These are phyloP conservation scores for Drosophila rellima DNA, from an alignment of 2,888 invertebrate genomes.

Conservation along the genomic window DNA sequence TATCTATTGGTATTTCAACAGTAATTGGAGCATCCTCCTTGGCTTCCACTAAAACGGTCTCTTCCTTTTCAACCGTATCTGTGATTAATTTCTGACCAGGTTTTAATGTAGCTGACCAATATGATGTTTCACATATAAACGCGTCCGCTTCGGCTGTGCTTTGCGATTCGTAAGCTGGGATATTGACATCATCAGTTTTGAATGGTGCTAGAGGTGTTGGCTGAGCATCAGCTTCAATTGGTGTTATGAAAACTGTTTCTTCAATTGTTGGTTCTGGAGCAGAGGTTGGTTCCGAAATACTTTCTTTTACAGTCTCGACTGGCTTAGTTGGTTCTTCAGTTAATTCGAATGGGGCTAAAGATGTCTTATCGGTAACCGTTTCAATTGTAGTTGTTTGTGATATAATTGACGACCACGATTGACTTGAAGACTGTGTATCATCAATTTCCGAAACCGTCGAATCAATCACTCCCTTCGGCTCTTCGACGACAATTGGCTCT, in stretches of 20 bases:
- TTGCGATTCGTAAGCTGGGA: slow-evolving; percentile 8
- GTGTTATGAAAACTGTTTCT: neutral
- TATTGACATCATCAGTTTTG: neutral
- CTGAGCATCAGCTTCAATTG: neutral
- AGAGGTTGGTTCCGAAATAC: neutral
- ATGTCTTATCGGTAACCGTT: neutral
- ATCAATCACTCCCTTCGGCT: neutral
- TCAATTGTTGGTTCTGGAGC: neutral
- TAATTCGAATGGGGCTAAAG: neutral
- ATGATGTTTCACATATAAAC: slow-evolving; percentile 78
- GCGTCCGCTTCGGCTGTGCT: slow-evolving; percentile 38
- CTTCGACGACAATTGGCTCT: neutral
- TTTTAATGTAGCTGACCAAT: slow-evolving; percentile 81
- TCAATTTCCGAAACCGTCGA: neutral
- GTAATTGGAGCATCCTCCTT: slow-evolving; percentile 34
- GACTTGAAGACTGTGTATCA: neutral
- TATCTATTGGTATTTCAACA: slow-evolving; percentile 46
- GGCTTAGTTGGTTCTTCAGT: neutral
- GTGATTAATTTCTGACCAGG: slow-evolving; percentile 48
- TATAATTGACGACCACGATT: slow-evolving; percentile 9
- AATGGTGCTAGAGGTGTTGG: slow-evolving; percentile 37
- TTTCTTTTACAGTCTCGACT: neutral
- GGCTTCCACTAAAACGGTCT: slow-evolving; percentile 17
- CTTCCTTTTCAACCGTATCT: slow-evolving; percentile 27
- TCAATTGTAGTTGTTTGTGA: slow-evolving; percentile 1